A percentile compares a stretch with the other conserved stretches of the same genome.
Evolutionary conservation across 2,797 vertebrate species (phyloP).

Genomic region (Oreochromis grahami): DNA sequence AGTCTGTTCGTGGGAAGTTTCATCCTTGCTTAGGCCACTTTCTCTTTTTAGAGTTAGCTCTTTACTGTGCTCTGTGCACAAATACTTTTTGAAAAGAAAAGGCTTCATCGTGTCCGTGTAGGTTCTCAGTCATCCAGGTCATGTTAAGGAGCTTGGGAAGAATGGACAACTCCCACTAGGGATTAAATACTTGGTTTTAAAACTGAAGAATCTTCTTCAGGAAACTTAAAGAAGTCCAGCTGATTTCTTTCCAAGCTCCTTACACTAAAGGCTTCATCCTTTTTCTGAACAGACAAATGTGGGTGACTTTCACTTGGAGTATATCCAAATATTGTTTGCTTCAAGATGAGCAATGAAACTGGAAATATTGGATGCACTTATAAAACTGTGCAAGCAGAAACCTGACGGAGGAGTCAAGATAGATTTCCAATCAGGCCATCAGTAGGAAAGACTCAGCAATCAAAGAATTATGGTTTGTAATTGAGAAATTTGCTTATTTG

Average conservation of each 20-base stretch:
- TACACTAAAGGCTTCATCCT: background rate
- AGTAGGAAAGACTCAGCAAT: background rate
- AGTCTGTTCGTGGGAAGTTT: background rate
- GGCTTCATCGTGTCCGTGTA: background rate
- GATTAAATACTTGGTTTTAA: background rate
- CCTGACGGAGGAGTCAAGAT: background rate
- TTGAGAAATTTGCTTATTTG: background rate
- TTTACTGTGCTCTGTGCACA: background rate
- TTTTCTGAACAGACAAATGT: background rate
- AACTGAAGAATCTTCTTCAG: background rate
- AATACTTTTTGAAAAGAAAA: background rate
- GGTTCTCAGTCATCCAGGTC: background rate
- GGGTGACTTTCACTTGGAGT: background rate
- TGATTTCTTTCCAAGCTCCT: background rate
- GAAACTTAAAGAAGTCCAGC: background rate
- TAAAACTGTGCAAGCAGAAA: background rate
- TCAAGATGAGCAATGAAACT: background rate
- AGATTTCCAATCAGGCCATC: background rate
- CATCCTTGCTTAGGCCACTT: background rate
- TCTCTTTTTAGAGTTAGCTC: background rate
- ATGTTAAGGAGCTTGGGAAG: background rate
- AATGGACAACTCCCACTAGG: background rate
- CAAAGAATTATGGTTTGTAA: background rate
- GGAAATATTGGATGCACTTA: background rate
- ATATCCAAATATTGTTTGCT: background rate